A percentile compares a stretch with the other conserved stretches of the same genome.
Evolutionary conservation across 2,113 vertebrate genomes (phyloP).

Genomic region (Progne subis): DNA sequence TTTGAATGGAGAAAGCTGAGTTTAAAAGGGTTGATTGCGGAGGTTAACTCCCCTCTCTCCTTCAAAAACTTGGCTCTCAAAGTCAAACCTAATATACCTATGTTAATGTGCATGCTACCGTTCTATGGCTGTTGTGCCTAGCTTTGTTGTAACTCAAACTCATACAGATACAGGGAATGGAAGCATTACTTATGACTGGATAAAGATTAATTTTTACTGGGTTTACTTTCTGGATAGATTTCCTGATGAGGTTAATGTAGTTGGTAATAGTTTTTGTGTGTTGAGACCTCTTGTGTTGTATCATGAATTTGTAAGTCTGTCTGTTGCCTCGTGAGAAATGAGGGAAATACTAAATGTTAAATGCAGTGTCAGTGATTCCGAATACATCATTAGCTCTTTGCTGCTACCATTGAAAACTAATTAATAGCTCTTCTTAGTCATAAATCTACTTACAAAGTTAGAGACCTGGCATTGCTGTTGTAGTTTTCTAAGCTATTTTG

Average conservation of each 20-base stretch:
- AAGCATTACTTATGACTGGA: fast-evolving
- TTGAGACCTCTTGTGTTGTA: neutral
- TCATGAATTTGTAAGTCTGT: neutral
- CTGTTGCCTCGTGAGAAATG: neutral
- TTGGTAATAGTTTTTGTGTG: neutral
- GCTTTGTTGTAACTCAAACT: neutral
- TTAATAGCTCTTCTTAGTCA: neutral
- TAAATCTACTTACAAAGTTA: neutral
- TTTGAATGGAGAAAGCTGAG: neutral
- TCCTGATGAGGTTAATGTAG: neutral
- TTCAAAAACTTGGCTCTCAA: neutral
- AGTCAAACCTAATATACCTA: neutral
- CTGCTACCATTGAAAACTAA: neutral
- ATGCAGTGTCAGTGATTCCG: neutral
- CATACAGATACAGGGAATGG: neutral
- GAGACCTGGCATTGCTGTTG: neutral
- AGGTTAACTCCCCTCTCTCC: neutral
- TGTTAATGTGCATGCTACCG: neutral
- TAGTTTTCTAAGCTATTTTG: neutral
- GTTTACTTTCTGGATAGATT: neutral
- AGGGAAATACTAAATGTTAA: neutral
- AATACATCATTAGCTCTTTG: neutral
- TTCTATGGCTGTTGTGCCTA: neutral
- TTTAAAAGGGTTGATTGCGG: neutral
- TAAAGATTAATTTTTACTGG: neutral